These are phyloP conservation scores for Moxostoma hubbsi DNA, from an alignment of 2,797 vertebrate genomes.

Conservation along the genomic window DNA sequence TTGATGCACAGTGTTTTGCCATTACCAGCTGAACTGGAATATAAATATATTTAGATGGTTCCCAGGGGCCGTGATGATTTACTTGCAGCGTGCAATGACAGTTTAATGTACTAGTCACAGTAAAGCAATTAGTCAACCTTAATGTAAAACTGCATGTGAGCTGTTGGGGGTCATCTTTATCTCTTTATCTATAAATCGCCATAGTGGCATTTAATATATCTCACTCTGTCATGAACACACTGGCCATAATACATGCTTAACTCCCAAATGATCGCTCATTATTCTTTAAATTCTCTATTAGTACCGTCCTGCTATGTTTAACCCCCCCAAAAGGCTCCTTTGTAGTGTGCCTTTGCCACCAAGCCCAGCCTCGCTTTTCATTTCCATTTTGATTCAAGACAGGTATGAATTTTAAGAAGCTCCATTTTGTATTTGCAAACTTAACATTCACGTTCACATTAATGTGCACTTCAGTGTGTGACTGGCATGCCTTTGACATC, in stretches of 20 bases:
- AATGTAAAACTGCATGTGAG: slow-evolving; percentile 63
- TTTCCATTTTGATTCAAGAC: slow-evolving; percentile 72
- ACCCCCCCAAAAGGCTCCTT: slow-evolving; percentile 61
- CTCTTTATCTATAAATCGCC: slow-evolving; percentile 48
- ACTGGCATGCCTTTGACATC: slow-evolving; percentile 10
- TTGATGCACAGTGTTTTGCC: slow-evolving; percentile 6
- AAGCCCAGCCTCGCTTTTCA: slow-evolving; percentile 61
- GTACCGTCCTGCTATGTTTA: slow-evolving; percentile 63
- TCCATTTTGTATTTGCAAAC: slow-evolving; percentile 63
- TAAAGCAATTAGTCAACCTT: slow-evolving; percentile 64
- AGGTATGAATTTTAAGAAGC: slow-evolving; percentile 73
- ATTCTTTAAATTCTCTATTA: slow-evolving; percentile 63
- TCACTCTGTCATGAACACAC: slow-evolving; percentile 32
- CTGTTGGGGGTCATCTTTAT: slow-evolving; percentile 58
- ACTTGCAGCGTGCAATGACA: slow-evolving; percentile 58
- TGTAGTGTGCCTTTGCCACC: slow-evolving; percentile 1
- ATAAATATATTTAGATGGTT: background rate
- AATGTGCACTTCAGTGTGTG: background rate
- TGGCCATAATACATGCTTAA: slow-evolving; percentile 24
- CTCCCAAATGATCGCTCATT: slow-evolving; percentile 57
- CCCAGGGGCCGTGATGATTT: slow-evolving; percentile 55
- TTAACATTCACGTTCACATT: slow-evolving; percentile 30
- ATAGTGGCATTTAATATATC: slow-evolving; percentile 60
- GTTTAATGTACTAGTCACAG: slow-evolving; percentile 69
- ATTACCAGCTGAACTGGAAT: slow-evolving; percentile 4